A percentile compares a stretch with the other conserved stretches of the same genome.
Evolutionary conservation across 2,113 vertebrate genomes (phyloP).

Genomic region (Brienomyrus brachyistius): DNA sequence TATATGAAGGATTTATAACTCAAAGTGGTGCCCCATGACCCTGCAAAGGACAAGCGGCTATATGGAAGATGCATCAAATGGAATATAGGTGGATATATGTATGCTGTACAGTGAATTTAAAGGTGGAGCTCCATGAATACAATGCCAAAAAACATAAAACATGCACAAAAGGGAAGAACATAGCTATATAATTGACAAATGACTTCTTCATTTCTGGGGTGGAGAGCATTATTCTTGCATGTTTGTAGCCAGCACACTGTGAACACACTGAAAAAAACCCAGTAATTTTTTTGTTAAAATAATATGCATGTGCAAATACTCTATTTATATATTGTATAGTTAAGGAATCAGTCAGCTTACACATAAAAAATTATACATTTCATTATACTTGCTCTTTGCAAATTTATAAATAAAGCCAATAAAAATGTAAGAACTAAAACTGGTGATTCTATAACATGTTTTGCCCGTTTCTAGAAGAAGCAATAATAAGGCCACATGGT

Average conservation of each 20-base stretch:
- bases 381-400: not conserved
- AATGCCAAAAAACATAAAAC: not conserved
- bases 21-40: not conserved
- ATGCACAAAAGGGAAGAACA: not conserved
- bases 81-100: not conserved
- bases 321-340: not conserved
- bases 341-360: not conserved
- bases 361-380: not conserved
- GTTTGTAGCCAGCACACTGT: not conserved
- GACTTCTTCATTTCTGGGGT: not conserved
- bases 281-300: not conserved
- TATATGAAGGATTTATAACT: not conserved
- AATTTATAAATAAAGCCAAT: not conserved
- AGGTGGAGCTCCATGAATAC: not conserved
- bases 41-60: not conserved
- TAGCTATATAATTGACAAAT: not conserved
- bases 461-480: not conserved
- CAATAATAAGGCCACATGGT: not conserved
- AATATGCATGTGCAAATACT: not conserved
- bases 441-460: not conserved
- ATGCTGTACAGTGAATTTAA: not conserved
- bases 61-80: not conserved
- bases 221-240: not conserved
- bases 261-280: not conserved
- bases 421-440: not conserved